Conservation (phyloP, 2,113 vertebrate genomes). For the Tylochromis polylepis region DNA sequence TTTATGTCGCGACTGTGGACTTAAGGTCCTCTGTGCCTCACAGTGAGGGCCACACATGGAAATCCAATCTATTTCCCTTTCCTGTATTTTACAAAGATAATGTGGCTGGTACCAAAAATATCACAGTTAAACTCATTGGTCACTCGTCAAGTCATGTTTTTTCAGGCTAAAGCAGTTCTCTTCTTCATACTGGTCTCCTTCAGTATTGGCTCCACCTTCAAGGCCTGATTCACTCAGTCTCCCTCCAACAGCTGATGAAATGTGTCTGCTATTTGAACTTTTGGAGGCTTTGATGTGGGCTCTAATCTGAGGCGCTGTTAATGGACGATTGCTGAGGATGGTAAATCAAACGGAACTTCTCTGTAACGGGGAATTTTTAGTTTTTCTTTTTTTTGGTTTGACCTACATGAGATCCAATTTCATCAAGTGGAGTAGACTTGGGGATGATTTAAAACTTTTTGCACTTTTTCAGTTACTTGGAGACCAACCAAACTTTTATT, state of each 20-base stretch:
- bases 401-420: neutral
- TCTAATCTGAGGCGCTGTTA: neutral
- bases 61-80: neutral
- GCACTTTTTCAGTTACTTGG: neutral
- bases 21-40: neutral
- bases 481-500: neutral
- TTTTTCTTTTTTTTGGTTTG: neutral
- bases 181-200: neutral
- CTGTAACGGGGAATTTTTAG: neutral
- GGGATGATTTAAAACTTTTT: accelerated
- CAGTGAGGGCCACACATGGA: neutral
- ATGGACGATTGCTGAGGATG: neutral
- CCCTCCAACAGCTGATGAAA: neutral
- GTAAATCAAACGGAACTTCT: neutral
- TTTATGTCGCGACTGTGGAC: neutral
- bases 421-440: neutral
- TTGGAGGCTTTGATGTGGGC: neutral
- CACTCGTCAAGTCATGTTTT: neutral
- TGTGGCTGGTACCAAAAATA: neutral
- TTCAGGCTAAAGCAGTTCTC: neutral
- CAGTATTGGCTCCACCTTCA: neutral
- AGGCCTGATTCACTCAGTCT: neutral
- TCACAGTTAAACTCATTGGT: neutral
- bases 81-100: neutral
- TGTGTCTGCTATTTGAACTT: neutral